Conservation (phyloP, 2,113 vertebrate species). For the Sinocyclocheilus grahami region DNA sequence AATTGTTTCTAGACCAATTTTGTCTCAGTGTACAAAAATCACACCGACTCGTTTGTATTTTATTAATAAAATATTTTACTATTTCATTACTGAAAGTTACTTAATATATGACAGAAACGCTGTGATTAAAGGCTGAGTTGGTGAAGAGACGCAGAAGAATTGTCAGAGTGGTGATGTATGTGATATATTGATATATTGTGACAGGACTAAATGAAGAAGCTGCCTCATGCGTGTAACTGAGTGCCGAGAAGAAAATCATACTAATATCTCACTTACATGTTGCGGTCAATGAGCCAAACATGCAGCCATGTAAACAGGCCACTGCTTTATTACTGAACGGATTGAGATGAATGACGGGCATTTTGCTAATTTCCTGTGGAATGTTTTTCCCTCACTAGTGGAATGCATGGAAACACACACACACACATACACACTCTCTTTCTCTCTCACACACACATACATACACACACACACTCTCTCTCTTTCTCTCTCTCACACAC, state of each 20-base stretch:
- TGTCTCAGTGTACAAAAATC: not conserved
- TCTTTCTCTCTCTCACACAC: not conserved
- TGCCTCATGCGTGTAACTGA: not conserved
- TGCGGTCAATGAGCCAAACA: conserved; percentile 45
- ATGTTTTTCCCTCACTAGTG: conserved; percentile 64
- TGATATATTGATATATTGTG: not conserved
- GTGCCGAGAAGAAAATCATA: not conserved
- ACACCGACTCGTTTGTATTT: not conserved
- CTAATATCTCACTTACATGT: conserved; percentile 16
- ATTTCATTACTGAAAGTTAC: not conserved
- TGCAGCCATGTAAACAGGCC: conserved; percentile 54
- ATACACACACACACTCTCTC: not conserved
- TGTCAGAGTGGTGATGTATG: too few relatives aligned
- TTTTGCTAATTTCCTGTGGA: conserved; percentile 79
- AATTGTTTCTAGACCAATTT: too few relatives aligned
- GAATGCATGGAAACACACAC: conserved; percentile 64
- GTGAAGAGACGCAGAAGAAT: not conserved
- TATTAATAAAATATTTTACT: not conserved
- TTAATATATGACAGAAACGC: not conserved
- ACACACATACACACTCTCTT: not conserved
- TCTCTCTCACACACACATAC: not conserved
- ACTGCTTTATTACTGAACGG: conserved; percentile 53
- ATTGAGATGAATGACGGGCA: conserved; percentile 67
- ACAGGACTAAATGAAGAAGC: not conserved
- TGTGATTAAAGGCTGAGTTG: not conserved